These are phyloP conservation scores for Leucoma salicis DNA, from an alignment of 2,888 invertebrate genomes.

Conservation along the genomic window DNA sequence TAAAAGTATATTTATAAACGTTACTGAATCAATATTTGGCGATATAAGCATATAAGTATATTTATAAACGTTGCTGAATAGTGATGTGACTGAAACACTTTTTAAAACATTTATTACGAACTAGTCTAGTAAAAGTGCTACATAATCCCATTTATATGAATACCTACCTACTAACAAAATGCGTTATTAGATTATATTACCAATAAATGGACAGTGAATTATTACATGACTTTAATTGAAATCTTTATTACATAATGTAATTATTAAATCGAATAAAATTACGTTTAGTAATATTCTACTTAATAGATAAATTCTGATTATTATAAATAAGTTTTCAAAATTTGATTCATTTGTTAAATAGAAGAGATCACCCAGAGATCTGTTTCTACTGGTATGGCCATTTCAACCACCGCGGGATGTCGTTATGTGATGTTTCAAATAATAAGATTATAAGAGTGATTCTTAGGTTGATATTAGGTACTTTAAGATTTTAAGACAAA, in stretches of 20 bases:
- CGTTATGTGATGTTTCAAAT: no score
- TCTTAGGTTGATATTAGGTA: constrained; percentile 28
- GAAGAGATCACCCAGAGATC: no score
- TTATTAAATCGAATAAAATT: constrained; percentile 44
- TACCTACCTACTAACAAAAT: constrained; percentile 22
- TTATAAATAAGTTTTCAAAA: constrained; percentile 21
- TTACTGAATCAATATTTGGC: constrained; percentile 51
- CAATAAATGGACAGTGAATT: constrained; percentile 44
- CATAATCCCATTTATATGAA: background rate
- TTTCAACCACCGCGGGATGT: no score
- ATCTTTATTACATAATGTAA: constrained; percentile 31
- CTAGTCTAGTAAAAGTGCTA: background rate
- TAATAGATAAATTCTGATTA: constrained; percentile 40
- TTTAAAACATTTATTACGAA: constrained; percentile 30
- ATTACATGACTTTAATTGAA: constrained; percentile 39
- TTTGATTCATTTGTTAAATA: no score
- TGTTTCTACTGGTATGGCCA: no score
- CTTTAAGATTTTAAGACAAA: constrained; percentile 29
- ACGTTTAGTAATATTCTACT: constrained; percentile 38
- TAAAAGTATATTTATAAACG: constrained; percentile 29
- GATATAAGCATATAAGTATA: constrained; percentile 36
- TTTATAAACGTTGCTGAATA: constrained; percentile 29
- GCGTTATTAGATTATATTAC: constrained; percentile 22
- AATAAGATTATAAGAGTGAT: constrained; percentile 15
- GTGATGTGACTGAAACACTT: constrained; percentile 25